Conservation (phyloP, 2,113 vertebrate species). For the Egretta garzetta region DNA sequence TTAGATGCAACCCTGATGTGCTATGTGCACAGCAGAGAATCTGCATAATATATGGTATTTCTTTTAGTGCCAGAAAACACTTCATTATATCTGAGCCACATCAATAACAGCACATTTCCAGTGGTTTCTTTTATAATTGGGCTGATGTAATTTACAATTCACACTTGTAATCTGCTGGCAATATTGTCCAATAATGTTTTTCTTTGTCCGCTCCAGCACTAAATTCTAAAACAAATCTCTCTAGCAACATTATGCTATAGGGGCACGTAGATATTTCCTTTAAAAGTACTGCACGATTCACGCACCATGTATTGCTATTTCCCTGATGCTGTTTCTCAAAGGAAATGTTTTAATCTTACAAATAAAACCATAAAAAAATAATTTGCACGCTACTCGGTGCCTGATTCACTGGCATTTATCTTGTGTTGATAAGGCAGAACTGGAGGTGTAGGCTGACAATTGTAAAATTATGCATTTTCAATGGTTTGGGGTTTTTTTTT, state of each 20-base stretch:
- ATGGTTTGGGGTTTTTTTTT: not conserved
- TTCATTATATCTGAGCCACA: not conserved
- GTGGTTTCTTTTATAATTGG: not conserved
- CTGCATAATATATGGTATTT: not conserved
- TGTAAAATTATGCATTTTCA: not conserved
- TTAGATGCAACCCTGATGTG: not conserved
- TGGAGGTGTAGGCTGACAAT: not conserved
- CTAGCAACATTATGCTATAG: not conserved
- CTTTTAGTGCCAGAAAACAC: not conserved
- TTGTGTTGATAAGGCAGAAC: not conserved
- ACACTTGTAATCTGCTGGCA: not conserved
- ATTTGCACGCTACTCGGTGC: not conserved
- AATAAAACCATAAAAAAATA: not conserved
- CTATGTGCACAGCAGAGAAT: not conserved
- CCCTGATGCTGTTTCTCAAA: not conserved
- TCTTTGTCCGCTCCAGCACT: not conserved
- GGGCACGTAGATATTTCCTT: not conserved
- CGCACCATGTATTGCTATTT: not conserved
- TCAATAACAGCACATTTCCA: not conserved
- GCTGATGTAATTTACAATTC: not conserved
- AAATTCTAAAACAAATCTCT: not conserved
- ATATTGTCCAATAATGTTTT: not conserved
- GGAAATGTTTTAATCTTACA: slow-evolving; percentile 1
- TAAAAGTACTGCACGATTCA: not conserved
- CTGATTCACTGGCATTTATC: not conserved